phyloP scores from a whole-genome alignment of 2,113 vertebrate species.

The Siniperca knerii region DNA sequence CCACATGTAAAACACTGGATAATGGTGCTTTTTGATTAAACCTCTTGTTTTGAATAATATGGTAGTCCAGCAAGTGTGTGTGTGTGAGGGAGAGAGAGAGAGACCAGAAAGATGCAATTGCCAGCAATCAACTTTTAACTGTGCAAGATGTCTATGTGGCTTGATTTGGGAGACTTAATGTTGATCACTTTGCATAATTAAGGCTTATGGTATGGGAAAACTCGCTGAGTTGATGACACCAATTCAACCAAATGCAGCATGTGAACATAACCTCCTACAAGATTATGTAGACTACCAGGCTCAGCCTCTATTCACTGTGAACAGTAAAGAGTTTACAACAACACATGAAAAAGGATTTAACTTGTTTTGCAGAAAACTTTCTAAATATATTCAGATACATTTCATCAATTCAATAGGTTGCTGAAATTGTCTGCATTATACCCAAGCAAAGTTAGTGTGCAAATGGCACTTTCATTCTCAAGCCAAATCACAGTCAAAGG shows the following conservation, averaged over 20 bases:
- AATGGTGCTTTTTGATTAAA: conserved; percentile 46
- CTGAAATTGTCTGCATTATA: conserved; percentile 23
- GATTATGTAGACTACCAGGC: neutral
- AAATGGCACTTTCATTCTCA: conserved; percentile 34
- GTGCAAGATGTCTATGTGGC: conserved; percentile 4
- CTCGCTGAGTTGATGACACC: conserved; percentile 29
- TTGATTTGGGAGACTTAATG: conserved; percentile 19
- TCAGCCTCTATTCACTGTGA: neutral
- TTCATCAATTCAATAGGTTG: conserved; percentile 10
- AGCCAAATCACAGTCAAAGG: conserved; percentile 25
- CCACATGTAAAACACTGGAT: conserved; percentile 14
- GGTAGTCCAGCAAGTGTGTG: neutral
- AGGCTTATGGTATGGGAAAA: conserved; percentile 12
- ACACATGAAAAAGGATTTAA: neutral
- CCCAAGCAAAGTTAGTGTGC: neutral
- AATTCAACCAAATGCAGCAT: neutral
- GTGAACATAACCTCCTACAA: conserved; percentile 1
- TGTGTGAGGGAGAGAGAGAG: neutral
- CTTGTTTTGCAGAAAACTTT: conserved; percentile 11
- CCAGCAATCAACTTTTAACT: conserved; percentile 18
- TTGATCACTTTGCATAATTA: conserved; percentile 46
- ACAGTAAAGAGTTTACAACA: neutral
- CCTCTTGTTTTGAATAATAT: conserved; percentile 35
- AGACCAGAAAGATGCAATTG: neutral
- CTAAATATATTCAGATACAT: conserved; percentile 18